Conservation (phyloP, 2,797 vertebrate genomes). For the Clarias platycephalus region DNA sequence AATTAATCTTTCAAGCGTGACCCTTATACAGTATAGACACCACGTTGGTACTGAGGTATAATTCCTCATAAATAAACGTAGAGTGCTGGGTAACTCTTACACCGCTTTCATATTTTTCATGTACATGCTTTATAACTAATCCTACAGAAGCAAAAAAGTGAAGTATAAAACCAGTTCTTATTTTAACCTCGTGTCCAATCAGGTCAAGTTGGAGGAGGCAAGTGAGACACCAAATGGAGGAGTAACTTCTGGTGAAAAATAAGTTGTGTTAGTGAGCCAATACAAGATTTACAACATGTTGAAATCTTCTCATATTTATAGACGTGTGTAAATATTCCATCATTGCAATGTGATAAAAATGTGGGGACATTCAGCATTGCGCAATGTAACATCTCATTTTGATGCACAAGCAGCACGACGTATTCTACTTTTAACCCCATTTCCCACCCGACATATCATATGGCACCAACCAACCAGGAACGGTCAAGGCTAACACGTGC, state of each 20-base stretch:
- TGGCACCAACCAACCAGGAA: neutral
- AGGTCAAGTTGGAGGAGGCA: neutral
- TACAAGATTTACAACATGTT: neutral
- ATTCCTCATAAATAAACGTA: no score
- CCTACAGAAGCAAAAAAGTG: neutral
- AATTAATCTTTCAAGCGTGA: neutral
- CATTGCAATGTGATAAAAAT: neutral
- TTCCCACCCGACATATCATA: neutral
- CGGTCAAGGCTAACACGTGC: neutral
- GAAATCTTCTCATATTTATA: neutral
- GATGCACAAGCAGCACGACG: neutral
- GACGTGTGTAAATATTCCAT: neutral
- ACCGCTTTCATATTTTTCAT: neutral
- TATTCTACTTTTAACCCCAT: neutral
- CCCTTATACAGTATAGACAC: neutral
- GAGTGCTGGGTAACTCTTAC: neutral
- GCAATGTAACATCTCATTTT: neutral
- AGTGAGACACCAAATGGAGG: neutral
- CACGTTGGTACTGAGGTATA: neutral
- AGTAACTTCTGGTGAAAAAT: neutral
- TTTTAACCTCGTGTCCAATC: neutral
- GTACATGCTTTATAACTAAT: neutral
- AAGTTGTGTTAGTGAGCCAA: neutral
- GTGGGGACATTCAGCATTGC: neutral
- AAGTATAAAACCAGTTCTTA: neutral